phyloP scores from a whole-genome alignment of 2,113 vertebrate genomes.

The Hirundichthys speculiger region DNA sequence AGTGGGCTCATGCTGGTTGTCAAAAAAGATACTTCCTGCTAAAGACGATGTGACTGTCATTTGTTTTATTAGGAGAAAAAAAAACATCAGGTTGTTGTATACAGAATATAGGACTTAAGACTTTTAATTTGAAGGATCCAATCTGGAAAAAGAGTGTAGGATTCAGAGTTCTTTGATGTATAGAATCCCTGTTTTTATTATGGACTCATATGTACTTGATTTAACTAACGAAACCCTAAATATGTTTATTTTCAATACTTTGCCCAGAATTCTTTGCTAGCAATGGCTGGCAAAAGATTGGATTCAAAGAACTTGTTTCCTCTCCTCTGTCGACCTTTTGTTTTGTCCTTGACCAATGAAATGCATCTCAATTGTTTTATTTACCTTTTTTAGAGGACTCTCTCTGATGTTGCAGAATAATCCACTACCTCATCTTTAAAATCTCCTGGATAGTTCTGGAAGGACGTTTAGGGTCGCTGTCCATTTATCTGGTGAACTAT shows the following conservation, averaged over 20 bases:
- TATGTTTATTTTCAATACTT: too few species aligned
- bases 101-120: too few species aligned
- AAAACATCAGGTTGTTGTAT: too few species aligned
- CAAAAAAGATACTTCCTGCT: background rate
- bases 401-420: too few species aligned
- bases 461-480: background rate
- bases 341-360: background rate
- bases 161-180: background rate
- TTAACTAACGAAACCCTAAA: background rate
- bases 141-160: too few species aligned
- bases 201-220: background rate
- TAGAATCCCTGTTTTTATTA: background rate
- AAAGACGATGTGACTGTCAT: background rate
- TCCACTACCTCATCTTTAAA: too few species aligned
- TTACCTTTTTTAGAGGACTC: background rate
- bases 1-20: background rate
- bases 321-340: background rate
- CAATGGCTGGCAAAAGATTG: too few species aligned
- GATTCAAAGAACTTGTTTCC: too few species aligned
- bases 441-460: too few species aligned
- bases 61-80: slow-evolving; percentile 4
- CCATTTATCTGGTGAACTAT: too few species aligned
- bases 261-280: too few species aligned
- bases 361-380: background rate
- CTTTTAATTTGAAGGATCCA: too few species aligned